These are phyloP conservation scores for Papilio polyxenes DNA, from an alignment of 1,140 invertebrate species.

Conservation along the genomic window DNA sequence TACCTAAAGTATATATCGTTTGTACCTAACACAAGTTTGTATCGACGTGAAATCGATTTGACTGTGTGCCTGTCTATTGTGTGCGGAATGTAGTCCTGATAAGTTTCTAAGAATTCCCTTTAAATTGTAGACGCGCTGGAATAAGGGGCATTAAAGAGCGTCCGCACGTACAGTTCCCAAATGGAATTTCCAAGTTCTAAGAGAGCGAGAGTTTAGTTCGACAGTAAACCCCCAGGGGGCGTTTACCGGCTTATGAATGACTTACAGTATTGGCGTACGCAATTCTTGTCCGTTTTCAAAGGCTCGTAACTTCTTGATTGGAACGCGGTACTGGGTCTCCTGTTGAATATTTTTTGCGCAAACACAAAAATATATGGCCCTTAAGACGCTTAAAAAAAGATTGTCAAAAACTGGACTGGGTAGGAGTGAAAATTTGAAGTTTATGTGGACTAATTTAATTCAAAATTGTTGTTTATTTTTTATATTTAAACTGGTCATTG, in stretches of 20 bases:
- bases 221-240: slow-evolving; percentile 47
- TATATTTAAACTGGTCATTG: slow-evolving; percentile 13
- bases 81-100: slow-evolving; percentile 52
- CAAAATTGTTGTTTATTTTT: slow-evolving; percentile 15
- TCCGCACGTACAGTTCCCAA: slow-evolving; percentile 69
- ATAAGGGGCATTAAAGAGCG: slow-evolving; percentile 63
- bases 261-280: slow-evolving; percentile 51
- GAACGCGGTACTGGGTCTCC: not conserved
- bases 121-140: slow-evolving; percentile 56
- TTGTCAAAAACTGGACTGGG: too few species aligned
- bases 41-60: slow-evolving; percentile 69
- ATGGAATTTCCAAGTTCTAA: slow-evolving; percentile 71
- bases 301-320: not conserved
- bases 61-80: slow-evolving; percentile 61
- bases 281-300: slow-evolving; percentile 43
- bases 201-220: slow-evolving; percentile 44
- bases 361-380: too few species aligned
- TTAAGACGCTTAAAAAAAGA: not conserved
- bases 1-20: slow-evolving; percentile 43
- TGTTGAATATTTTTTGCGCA: not conserved
- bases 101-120: slow-evolving; percentile 55
- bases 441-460: not conserved
- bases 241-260: slow-evolving; percentile 50
- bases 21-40: slow-evolving; percentile 41
- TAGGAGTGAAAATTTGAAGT: not conserved